Evolutionary conservation across 1,140 invertebrate genomes (phyloP).

Genomic region (Scaptomyza graminum): DNA sequence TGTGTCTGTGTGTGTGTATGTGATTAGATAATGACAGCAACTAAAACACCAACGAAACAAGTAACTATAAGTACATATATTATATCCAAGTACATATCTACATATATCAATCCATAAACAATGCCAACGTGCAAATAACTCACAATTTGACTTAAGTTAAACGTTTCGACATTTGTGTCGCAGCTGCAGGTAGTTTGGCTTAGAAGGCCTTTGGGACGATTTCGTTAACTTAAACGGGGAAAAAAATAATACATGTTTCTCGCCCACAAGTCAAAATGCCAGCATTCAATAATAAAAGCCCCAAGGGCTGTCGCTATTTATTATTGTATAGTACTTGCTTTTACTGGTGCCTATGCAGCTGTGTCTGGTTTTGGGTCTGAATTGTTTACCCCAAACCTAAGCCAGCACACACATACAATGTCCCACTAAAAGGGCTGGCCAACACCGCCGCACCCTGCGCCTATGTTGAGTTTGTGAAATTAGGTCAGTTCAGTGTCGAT

Average conservation of each 20-base stretch:
- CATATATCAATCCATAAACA: neutral
- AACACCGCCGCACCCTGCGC: conserved; percentile 57
- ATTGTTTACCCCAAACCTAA: conserved; percentile 34
- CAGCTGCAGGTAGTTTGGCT: conserved; percentile 45
- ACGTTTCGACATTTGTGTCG: neutral
- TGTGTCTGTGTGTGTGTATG: too few relatives aligned
- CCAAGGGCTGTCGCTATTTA: conserved; percentile 64
- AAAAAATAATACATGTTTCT: neutral
- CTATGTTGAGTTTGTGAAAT: conserved; percentile 82
- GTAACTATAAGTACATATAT: neutral
- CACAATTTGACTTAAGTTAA: conserved; percentile 3
- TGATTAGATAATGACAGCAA: conserved; percentile 72
- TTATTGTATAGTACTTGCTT: conserved; percentile 47
- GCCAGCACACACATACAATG: conserved; percentile 56
- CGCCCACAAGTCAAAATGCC: conserved; percentile 53
- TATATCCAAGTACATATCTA: neutral
- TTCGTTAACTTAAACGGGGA: conserved; percentile 37
- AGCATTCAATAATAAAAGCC: conserved; percentile 36
- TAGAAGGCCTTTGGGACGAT: conserved; percentile 40
- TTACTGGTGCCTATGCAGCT: conserved; percentile 53
- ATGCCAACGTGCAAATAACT: neutral
- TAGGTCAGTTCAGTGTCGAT: conserved; percentile 84
- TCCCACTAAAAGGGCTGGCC: conserved; percentile 66
- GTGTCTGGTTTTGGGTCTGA: conserved; percentile 21
- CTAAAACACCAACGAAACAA: neutral